Base-by-base conservation (phyloP, 2,113 vertebrate genomes). In the Platysteira castanea region DNA sequence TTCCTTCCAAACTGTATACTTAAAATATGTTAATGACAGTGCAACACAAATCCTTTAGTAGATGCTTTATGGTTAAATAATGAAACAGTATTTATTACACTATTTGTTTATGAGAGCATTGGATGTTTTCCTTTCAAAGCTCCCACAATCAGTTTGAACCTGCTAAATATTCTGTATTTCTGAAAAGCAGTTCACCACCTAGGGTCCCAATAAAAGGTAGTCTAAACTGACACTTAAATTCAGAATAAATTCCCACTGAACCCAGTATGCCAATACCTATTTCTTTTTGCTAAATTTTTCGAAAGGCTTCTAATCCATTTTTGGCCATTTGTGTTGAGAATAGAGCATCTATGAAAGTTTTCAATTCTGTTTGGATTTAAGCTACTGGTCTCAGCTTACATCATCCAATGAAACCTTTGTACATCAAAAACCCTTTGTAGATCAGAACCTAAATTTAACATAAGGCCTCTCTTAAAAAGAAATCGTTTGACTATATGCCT, bases 21-120 rank as follows among this genome's bases (percentile, higher is more conserved):
- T 95, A 77, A 88, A 96, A 88, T 88, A 94, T 85, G 67, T 61
- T 92, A 88, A 92, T 63, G 33, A 26, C 20, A 74, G 18, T 46
- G 23, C 21, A 80, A 77, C 59, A 61, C 42, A 93, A 94, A 86
- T 80, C 26, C 27, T 69, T 88, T 74, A 92, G 46, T 88, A 53
- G n/a, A 64, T 80, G 26, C 31, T 93, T 95, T 94, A 88, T 50
- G 63, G 59, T 77, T 93, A 93, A 80, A 92, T 89, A 95, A 90
- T 84, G 59, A 88, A 78, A 42, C 9, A 47, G 28, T 81, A 86
- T 84, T 91, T 91, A 69, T 92, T 86, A 61, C 35, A 70, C 65
- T 94, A 63, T 86, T 93, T 93, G 31, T 41, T 94, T 95, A 60
- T 85, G 63, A 83, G 78, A 87, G 23, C 16, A 21, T 79, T 64